These are phyloP conservation scores for Calliopsis andreniformis DNA, from an alignment of 1,140 invertebrate genomes.

Conservation along the genomic window DNA sequence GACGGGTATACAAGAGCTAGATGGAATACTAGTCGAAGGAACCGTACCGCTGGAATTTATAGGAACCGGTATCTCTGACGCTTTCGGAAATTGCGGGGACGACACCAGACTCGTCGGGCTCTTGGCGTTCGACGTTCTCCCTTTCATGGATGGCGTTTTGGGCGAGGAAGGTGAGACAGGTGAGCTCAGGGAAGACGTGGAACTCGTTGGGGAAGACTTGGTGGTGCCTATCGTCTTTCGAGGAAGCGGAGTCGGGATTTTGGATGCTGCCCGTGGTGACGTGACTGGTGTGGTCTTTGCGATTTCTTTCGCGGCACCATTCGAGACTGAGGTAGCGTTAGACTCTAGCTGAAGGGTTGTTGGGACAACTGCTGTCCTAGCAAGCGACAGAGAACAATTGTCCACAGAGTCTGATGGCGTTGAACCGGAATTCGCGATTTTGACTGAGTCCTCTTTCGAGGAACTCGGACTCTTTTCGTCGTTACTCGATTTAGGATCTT, in stretches of 20 bases:
- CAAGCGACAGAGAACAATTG: background rate
- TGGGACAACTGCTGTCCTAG: conserved; percentile 19
- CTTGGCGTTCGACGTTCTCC: conserved; percentile 28
- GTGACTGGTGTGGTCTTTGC: conserved; percentile 29
- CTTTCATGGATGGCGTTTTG: conserved; percentile 32
- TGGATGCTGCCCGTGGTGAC: conserved; percentile 62
- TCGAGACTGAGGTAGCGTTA: conserved; percentile 36
- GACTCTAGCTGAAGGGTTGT: conserved; percentile 37
- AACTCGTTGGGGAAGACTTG: conserved; percentile 57
- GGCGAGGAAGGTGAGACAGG: conserved; percentile 40
- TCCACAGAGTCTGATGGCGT: conserved; percentile 5
- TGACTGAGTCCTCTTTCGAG: conserved; percentile 43
- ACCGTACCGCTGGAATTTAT: conserved; percentile 15
- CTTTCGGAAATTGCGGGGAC: conserved; percentile 38
- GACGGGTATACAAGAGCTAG: conserved; percentile 10
- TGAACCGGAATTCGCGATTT: conserved; percentile 4
- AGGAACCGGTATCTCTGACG: conserved; percentile 70
- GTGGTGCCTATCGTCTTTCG: conserved; percentile 63
- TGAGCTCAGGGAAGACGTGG: conserved; percentile 47
- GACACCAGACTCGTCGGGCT: conserved; percentile 22
- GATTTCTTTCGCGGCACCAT: conserved; percentile 16
- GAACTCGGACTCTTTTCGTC: conserved; percentile 27
- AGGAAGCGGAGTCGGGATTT: conserved; percentile 77
- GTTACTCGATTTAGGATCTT: background rate
- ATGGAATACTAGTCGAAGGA: conserved; percentile 1